Evolutionary conservation across 2,797 vertebrate genomes (phyloP), one percentile per base, ranked within the genome.

Genomic region (Coreius guichenoti): DNA sequence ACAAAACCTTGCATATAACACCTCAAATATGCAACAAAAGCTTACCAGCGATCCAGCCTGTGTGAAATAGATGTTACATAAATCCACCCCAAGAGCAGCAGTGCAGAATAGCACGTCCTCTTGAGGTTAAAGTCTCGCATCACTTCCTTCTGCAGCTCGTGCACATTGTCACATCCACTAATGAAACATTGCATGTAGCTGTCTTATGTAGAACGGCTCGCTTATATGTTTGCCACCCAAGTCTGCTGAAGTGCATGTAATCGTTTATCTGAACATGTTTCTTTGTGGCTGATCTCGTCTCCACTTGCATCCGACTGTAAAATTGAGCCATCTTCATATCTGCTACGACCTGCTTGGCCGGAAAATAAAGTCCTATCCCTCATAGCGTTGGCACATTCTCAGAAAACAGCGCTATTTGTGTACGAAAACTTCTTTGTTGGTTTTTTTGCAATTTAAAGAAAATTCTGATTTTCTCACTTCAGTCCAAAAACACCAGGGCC

Each of bases 71-170:
- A 49, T 39, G 61, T 73, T 68, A 54, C 17, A 81, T 26, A 54
- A 49, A 80, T 29, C n/a, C 79, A 3, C 43, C 58, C 31, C 23
- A 43, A 36, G 29, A 73, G 77, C 47, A 65, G 17, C 39, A 54
- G 29, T 77, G 43, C 80, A 83, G 75, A 74, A 58, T 61, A 51
- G 73, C 85, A 87, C 63, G 76, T 86, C 80, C 65, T 36, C 47
- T 49, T 75, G 84, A 81, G 81, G 84, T 82, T 70, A 33, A 74
- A 39, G 69, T 83, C 72, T 81, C 29, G 9, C 72, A 61, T 69
- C 87, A 75, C 74, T 88, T 89, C 85, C 89, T 86, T 79, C 45
- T 78, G 26, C 33, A 49, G 39, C 26, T 80, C 78, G 45, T 23
- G n/a, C 61, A 29, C 23, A 31, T 45, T 73, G 77, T 86, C 70